These are phyloP conservation scores for Drosophila paramelanica DNA, from an alignment of 2,888 invertebrate genomes.

Conservation along the genomic window DNA sequence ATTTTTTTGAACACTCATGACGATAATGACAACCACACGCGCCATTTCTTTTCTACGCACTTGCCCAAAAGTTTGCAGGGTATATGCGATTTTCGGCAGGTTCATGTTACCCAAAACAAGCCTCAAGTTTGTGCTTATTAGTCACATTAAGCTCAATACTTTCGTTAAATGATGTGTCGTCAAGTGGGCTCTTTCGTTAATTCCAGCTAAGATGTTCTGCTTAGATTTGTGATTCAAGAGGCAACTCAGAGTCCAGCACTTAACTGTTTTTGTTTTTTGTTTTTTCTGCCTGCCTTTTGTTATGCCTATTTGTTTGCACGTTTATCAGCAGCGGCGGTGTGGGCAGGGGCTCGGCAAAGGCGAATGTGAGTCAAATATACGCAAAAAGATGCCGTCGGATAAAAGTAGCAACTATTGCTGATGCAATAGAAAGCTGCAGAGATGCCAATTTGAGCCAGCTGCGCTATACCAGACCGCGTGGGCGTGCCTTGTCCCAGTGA, in stretches of 20 bases:
- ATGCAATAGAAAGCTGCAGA: conserved; percentile 43
- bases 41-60: conserved; percentile 28
- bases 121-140: too few species aligned
- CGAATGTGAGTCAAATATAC: conserved; percentile 71
- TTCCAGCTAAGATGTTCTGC: not conserved
- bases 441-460: conserved; percentile 35
- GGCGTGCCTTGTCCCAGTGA: conserved; percentile 24
- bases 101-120: not conserved
- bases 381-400: conserved; percentile 28
- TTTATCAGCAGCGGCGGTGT: not conserved
- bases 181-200: not conserved
- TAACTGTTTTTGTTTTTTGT: conserved; percentile 6
- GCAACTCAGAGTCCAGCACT: conserved; percentile 39
- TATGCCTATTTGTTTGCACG: conserved; percentile 17
- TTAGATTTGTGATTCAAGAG: not conserved
- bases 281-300: conserved; percentile 2
- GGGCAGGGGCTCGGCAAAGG: conserved; percentile 44
- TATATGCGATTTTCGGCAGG: conserved; percentile 17
- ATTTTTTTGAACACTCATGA: conserved; percentile 25
- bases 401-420: conserved; percentile 43
- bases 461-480: not conserved
- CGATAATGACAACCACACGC: conserved; percentile 59
- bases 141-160: not conserved
- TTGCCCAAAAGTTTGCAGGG: conserved; percentile 26
- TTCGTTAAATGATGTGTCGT: not conserved